Percentiles rank a stretch among this genome's conserved stretches.
Conservation (phyloP, 1,140 invertebrate genomes). For the Neomicropteryx cornuta region DNA sequence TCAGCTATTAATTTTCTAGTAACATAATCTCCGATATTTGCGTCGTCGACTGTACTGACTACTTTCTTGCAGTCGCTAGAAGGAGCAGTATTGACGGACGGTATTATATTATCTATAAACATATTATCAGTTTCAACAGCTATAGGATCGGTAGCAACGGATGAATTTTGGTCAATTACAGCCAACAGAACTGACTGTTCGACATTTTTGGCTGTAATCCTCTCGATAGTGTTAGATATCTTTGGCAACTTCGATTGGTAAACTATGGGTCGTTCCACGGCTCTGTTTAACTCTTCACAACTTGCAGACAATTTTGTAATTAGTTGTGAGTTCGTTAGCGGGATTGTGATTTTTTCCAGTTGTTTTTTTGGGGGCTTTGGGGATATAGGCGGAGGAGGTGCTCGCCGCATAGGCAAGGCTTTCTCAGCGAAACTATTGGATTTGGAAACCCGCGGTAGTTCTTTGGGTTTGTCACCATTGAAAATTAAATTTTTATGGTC, state of each 20-base stretch:
- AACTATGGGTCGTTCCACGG: constrained; percentile 19
- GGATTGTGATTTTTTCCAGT: constrained; percentile 30
- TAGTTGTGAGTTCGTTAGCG: constrained; percentile 19
- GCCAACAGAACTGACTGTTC: too few species aligned
- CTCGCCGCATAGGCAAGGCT: constrained; percentile 34
- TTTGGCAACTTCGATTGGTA: constrained; percentile 33
- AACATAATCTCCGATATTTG: too few species aligned
- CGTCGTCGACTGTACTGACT: too few species aligned
- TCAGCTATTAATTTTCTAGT: too few species aligned
- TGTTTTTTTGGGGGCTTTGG: constrained; percentile 38
- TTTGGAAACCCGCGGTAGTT: constrained; percentile 23
- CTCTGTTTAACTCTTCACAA: constrained; percentile 22
- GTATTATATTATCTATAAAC: too few species aligned
- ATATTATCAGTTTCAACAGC: too few species aligned
- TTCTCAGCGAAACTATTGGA: constrained; percentile 40
- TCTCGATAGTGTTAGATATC: constrained; percentile 19
- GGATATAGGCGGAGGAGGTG: constrained; percentile 37
- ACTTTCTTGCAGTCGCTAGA: too few species aligned
- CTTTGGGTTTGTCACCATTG: neutral
- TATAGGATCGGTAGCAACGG: too few species aligned
- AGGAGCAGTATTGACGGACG: too few species aligned
- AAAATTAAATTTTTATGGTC: too few species aligned
- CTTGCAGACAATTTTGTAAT: constrained; percentile 19
- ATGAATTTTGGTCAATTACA: too few species aligned
- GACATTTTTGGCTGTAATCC: too few species aligned